Evolutionary conservation across 2,113 vertebrate species (phyloP).

Genomic region (Azemiops feae): DNA sequence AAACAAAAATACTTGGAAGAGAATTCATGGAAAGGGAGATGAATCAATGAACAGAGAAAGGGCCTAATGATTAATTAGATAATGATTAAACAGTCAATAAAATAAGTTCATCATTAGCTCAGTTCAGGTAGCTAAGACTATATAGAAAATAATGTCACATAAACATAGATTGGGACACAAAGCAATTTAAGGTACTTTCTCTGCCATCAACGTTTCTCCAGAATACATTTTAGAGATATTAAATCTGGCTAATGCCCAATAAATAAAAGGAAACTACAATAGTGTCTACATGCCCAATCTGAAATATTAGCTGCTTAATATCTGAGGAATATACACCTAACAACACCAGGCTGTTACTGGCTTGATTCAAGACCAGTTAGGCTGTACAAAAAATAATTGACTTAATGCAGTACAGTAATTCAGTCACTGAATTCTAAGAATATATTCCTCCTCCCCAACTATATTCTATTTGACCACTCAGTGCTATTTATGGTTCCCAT

Average conservation of each 20-base stretch:
- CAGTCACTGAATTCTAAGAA: not conserved
- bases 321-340: not conserved
- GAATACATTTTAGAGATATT: not conserved
- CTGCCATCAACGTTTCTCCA: not conserved
- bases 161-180: not conserved
- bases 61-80: not conserved
- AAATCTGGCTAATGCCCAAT: not conserved
- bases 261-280: not conserved
- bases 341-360: not conserved
- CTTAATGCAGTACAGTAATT: not conserved
- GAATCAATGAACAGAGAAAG: not conserved
- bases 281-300: not conserved
- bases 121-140: not conserved
- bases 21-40: not conserved
- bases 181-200: not conserved
- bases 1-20: not conserved
- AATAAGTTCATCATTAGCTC: not conserved
- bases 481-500: not conserved
- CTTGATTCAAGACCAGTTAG: not conserved
- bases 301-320: not conserved
- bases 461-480: not conserved
- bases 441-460: not conserved
- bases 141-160: not conserved
- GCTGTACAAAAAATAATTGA: not conserved
- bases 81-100: not conserved